These are phyloP conservation scores for Monochamus saltuarius DNA, from an alignment of 1,140 invertebrate species.

Conservation along the genomic window DNA sequence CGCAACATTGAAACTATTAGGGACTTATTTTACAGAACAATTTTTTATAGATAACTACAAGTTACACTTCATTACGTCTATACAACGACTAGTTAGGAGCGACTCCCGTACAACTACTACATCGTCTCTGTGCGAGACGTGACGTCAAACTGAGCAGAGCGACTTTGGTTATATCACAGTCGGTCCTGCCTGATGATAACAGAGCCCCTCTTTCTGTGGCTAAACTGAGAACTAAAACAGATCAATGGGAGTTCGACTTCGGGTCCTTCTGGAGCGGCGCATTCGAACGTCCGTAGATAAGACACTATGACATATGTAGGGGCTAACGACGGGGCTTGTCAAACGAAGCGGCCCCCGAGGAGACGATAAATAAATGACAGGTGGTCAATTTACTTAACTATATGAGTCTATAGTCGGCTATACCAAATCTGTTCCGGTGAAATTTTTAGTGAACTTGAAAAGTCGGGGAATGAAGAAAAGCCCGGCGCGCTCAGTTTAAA, in stretches of 20 bases:
- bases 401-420: too few species aligned
- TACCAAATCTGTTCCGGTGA: too few species aligned
- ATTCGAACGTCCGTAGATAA: slow-evolving; percentile 2
- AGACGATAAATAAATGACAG: neutral
- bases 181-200: neutral
- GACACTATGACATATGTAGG: slow-evolving; percentile 7
- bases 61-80: too few species aligned
- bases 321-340: neutral
- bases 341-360: neutral
- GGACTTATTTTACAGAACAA: too few species aligned
- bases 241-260: slow-evolving; percentile 36
- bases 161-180: slow-evolving; percentile 8
- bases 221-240: slow-evolving; percentile 33
- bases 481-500: too few species aligned
- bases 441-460: too few species aligned
- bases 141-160: slow-evolving; percentile 41
- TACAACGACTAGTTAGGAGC: slow-evolving; percentile 24
- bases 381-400: too few species aligned
- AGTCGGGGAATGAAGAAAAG: too few species aligned
- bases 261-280: slow-evolving; percentile 23
- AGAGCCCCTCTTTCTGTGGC: slow-evolving; percentile 20
- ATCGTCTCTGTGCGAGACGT: slow-evolving; percentile 33
- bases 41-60: too few species aligned
- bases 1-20: too few species aligned
- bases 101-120: slow-evolving; percentile 20